Evolutionary conservation across 92 coral and sea anemone genomes (phyloP).

Genomic region (Pocillopora meandrina): DNA sequence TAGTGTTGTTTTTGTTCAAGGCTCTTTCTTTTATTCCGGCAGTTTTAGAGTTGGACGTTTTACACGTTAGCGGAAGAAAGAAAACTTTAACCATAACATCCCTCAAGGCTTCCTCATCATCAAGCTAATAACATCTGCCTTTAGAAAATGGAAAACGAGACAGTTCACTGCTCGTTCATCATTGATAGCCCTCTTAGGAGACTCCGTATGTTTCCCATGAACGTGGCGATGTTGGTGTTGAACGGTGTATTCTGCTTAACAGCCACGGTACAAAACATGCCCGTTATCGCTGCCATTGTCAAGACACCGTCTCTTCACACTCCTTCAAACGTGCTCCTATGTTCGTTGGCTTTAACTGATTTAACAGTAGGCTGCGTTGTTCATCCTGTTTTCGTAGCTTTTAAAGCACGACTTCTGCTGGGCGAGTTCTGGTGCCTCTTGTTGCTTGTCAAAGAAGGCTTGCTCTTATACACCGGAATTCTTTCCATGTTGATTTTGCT

Average conservation of each 20-base stretch:
- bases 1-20: neutral
- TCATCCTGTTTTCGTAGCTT: constrained; percentile 22
- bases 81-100: neutral
- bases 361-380: constrained; percentile 10
- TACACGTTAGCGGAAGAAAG: neutral
- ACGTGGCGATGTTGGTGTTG: constrained; percentile 7
- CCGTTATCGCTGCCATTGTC: constrained; percentile 19
- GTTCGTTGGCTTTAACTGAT: constrained; percentile 22
- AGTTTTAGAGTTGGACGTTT: neutral
- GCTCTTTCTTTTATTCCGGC: neutral
- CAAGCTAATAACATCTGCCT: neutral
- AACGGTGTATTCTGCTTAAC: constrained; percentile 9
- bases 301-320: constrained; percentile 12
- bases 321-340: constrained; percentile 30
- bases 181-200: constrained; percentile 13
- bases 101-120: too few relatives aligned
- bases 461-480: constrained; percentile 20
- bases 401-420: neutral
- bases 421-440: constrained; percentile 13
- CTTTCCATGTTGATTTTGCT: constrained; percentile 25
- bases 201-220: neutral
- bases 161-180: constrained; percentile 21
- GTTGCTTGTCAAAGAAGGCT: constrained; percentile 16
- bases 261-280: constrained; percentile 19
- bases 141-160: constrained; percentile 10